Conservation (phyloP, 2,797 vertebrate genomes). For the Poecilia picta region DNA sequence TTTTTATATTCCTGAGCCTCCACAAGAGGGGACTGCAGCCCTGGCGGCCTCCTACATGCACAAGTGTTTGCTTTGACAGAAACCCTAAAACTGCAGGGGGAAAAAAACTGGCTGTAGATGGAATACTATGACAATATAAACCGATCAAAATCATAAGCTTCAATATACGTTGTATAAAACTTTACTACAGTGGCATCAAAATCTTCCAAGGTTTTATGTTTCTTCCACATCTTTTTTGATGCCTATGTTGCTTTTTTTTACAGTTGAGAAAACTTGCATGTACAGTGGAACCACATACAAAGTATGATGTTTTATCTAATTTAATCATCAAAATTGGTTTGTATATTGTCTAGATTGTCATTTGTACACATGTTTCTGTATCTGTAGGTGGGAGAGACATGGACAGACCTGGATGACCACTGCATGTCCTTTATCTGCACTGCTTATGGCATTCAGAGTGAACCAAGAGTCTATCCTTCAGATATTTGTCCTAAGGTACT, state of each 20-base stretch:
- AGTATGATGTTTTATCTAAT: conserved; percentile 43
- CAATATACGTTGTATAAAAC: not conserved
- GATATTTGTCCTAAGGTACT: conserved; percentile 68
- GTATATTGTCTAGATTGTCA: not conserved
- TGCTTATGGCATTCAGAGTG: conserved; percentile 50
- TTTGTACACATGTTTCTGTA: not conserved
- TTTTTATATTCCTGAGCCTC: not conserved
- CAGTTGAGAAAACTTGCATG: conserved; percentile 75
- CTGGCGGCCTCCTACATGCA: not conserved
- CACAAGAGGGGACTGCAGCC: not conserved
- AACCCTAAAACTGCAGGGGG: not conserved
- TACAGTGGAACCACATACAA: conserved; percentile 58
- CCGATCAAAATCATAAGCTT: not conserved
- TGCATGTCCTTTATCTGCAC: conserved; percentile 68
- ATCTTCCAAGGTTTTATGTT: not conserved
- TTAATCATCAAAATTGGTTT: no score
- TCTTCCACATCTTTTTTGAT: not conserved
- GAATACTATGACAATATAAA: not conserved
- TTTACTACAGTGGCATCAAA: not conserved
- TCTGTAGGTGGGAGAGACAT: conserved; percentile 71
- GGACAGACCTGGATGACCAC: conserved; percentile 57
- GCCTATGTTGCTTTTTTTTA: not conserved
- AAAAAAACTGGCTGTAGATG: not conserved
- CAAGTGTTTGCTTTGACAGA: not conserved
- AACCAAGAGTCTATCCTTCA: conserved; percentile 55